phyloP scores from a whole-genome alignment of 2,797 vertebrate species.

The Pipistrellus kuhlii region DNA sequence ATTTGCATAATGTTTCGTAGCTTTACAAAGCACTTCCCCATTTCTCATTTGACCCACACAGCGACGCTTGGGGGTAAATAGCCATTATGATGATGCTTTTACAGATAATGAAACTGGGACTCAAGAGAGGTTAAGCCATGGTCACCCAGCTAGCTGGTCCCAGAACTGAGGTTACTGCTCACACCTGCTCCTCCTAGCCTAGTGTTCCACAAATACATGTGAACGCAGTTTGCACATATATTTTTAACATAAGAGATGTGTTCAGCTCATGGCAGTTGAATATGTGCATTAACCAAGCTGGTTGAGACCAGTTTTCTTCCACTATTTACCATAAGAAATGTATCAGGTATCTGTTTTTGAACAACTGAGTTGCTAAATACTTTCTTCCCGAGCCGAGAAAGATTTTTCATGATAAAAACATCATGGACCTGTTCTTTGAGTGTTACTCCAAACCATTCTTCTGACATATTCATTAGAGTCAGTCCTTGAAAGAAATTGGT shows the following conservation, averaged over 20 bases:
- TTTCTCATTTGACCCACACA: conserved; percentile 43
- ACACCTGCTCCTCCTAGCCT: neutral
- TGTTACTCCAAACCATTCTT: conserved; percentile 54
- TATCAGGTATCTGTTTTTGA: conserved; percentile 12
- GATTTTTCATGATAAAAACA: conserved; percentile 49
- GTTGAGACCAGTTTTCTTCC: conserved; percentile 4
- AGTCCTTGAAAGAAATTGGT: neutral
- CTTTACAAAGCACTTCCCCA: neutral
- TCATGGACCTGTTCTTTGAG: conserved; percentile 39
- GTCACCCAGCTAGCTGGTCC: neutral
- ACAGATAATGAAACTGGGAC: conserved; percentile 39
- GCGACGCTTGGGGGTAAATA: conserved; percentile 1
- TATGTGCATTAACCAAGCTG: conserved; percentile 22
- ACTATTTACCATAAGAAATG: conserved; percentile 1
- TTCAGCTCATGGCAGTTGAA: neutral
- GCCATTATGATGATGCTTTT: conserved; percentile 18
- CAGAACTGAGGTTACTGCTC: neutral
- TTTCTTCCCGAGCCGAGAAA: neutral
- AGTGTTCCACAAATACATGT: neutral
- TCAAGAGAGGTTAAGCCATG: neutral
- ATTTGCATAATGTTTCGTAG: conserved; percentile 48
- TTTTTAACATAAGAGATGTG: neutral
- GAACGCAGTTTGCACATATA: neutral
- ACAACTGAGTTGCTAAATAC: conserved; percentile 5
- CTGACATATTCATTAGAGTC: neutral